phyloP scores from a whole-genome alignment of 1,140 invertebrate species.

The Vanessa atalanta region DNA sequence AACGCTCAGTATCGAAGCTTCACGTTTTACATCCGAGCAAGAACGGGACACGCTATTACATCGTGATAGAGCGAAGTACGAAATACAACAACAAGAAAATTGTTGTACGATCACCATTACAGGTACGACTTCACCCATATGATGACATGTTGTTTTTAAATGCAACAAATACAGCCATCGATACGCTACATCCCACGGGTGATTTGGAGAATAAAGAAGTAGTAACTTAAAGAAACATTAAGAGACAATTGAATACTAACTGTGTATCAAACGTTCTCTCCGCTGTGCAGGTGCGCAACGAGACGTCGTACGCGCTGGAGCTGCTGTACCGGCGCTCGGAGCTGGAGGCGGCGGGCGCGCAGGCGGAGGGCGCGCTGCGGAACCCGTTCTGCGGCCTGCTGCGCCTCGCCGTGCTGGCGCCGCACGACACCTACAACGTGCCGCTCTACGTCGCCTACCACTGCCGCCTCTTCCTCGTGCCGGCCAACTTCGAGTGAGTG shows the following conservation, averaged over 20 bases:
- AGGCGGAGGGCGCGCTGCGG: slow-evolving; percentile 84
- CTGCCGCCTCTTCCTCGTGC: slow-evolving; percentile 87
- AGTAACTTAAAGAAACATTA: too few relatives aligned
- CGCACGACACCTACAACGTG: slow-evolving; percentile 87
- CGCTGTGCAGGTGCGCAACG: slow-evolving; percentile 85
- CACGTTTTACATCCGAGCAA: slow-evolving; percentile 85
- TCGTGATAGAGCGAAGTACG: slow-evolving; percentile 84
- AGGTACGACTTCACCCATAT: slow-evolving; percentile 79
- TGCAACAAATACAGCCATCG: too few relatives aligned
- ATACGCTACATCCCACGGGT: not conserved
- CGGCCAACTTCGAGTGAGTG: slow-evolving; percentile 82
- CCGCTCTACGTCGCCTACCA: slow-evolving; percentile 91
- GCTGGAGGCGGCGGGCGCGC: slow-evolving; percentile 83
- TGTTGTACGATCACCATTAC: slow-evolving; percentile 87
- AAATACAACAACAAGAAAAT: slow-evolving; percentile 84
- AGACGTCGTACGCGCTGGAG: slow-evolving; percentile 88
- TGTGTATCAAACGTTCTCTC: too few relatives aligned
- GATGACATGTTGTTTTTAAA: too few relatives aligned
- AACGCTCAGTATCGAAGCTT: slow-evolving; percentile 85
- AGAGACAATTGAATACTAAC: too few relatives aligned
- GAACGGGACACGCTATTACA: slow-evolving; percentile 85
- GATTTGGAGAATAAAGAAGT: too few relatives aligned
- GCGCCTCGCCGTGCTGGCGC: slow-evolving; percentile 86
- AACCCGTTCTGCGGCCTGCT: slow-evolving; percentile 90
- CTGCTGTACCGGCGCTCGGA: slow-evolving; percentile 87